A percentile compares a stretch with the other conserved stretches of the same genome.
These are phyloP conservation scores for Hemicrepidius hirtus DNA, from an alignment of 2,888 invertebrate species.

Conservation along the genomic window DNA sequence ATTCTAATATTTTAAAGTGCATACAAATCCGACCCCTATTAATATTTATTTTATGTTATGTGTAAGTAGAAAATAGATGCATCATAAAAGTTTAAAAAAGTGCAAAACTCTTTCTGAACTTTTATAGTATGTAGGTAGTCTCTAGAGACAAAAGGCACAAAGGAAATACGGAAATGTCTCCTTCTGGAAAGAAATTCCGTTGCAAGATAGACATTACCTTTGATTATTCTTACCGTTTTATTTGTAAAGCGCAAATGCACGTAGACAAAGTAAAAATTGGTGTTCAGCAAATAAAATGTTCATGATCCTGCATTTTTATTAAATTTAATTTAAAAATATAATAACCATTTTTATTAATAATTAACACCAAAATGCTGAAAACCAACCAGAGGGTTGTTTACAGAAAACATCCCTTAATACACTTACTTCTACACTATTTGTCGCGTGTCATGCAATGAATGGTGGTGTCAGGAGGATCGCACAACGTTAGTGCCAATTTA, in stretches of 20 bases:
- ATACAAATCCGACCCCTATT: too few species aligned
- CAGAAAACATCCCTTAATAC: slow-evolving; percentile 13
- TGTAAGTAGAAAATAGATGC: too few species aligned
- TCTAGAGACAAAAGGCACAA: background rate
- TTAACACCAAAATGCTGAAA: too few species aligned
- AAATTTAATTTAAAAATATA: too few species aligned
- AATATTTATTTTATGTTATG: too few species aligned
- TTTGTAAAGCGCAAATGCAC: background rate
- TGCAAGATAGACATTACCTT: background rate
- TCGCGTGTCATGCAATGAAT: slow-evolving; percentile 21
- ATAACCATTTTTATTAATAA: too few species aligned
- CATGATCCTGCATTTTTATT: too few species aligned
- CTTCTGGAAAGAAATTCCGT: background rate
- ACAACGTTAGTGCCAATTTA: slow-evolving; percentile 38
- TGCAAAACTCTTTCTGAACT: background rate
- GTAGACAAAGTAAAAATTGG: background rate
- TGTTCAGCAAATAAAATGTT: too few species aligned
- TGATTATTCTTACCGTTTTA: slow-evolving; percentile 4
- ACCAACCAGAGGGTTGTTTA: background rate
- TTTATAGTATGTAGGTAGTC: background rate
- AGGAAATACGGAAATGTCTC: background rate
- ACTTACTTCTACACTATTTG: slow-evolving; percentile 23
- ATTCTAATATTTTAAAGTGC: too few species aligned
- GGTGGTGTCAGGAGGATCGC: slow-evolving; percentile 28
- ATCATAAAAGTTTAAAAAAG: background rate